Evolutionary conservation across 2,888 invertebrate species (phyloP).

Genomic region (Ethmia dodecea): DNA sequence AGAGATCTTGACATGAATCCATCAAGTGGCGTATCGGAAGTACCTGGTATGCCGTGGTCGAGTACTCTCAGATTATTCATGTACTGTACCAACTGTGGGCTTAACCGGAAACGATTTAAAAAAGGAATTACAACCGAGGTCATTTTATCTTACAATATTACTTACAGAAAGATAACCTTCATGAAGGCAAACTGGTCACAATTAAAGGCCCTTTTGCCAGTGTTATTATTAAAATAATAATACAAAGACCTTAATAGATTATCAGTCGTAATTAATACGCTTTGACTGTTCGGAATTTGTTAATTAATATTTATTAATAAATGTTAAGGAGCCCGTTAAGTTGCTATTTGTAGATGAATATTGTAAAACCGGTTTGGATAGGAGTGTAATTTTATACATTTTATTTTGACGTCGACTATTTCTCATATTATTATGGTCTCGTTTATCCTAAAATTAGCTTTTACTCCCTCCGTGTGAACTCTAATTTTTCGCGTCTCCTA

Average conservation of each 20-base stretch:
- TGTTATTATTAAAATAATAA: slow-evolving; percentile 6
- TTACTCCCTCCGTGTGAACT: too few relatives aligned
- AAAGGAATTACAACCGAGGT: slow-evolving; percentile 34
- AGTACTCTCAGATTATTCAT: neutral
- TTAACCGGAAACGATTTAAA: slow-evolving; percentile 38
- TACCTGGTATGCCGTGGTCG: slow-evolving; percentile 6
- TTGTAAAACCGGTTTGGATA: too few relatives aligned
- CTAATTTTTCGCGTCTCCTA: too few relatives aligned
- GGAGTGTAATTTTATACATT: too few relatives aligned
- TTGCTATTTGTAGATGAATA: too few relatives aligned
- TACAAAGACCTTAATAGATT: slow-evolving; percentile 4
- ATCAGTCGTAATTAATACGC: slow-evolving; percentile 4
- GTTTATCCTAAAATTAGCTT: too few relatives aligned
- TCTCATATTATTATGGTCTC: too few relatives aligned
- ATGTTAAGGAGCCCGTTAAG: too few relatives aligned
- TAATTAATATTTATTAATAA: slow-evolving; percentile 8
- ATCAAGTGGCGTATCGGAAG: slow-evolving; percentile 39
- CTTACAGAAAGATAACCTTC: slow-evolving; percentile 32
- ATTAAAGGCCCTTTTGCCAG: slow-evolving; percentile 23
- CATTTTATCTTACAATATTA: slow-evolving; percentile 23
- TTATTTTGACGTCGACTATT: too few relatives aligned
- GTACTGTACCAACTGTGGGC: slow-evolving; percentile 12
- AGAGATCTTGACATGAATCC: slow-evolving; percentile 50
- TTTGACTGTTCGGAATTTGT: slow-evolving; percentile 1
- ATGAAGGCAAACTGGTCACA: slow-evolving; percentile 34